Base-by-base conservation (phyloP, 2,113 vertebrate species). In the Corvus hawaiiensis region DNA sequence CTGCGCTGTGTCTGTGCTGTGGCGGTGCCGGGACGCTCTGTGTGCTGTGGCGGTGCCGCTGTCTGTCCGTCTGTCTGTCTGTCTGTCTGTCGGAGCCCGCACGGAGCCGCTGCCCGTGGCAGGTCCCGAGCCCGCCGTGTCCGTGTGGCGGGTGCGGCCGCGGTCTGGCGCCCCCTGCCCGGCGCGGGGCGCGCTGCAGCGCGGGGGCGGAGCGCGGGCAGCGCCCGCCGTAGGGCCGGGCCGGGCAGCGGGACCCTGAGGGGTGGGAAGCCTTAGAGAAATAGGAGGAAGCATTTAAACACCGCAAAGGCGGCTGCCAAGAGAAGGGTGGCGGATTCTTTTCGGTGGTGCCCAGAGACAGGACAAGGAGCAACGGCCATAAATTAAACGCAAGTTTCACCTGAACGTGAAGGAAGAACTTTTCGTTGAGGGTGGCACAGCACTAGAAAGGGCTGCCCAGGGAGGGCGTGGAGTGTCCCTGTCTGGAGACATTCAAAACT, bases 181-280 rank as follows among this genome's bases (percentile, higher is more conserved):
- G 69, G 69, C 69, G 71, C 52, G 69, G 32, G 32, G 64, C 64
- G 43, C 64, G 43, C 22, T n/a, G 64, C 63, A 23, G 62, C 28
- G 33, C 63, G 22, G 63, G 69, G 69, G 71, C 55, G 73, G 73
- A 61, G 73, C 73, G 74, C 74, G 74, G 30, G 75, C 48, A 52
- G 51, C 10, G 37, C 41, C 54, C 43, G 54, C 71, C 39, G 32
- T 41, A 24, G 73, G 58, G 46, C 75, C 37, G 59, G 71, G 54
- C 37, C 74, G 74, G 30, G 75, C 48, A 52, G 51, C 10, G 37
- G 44, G 73, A 2, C 3, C 39, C 39, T 7, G 62, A 16, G 77
- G 41, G 0, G n/a, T 0, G 0, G n/a, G 13, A 17, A 6, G 23
- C 18, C 11, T 3, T 0, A 0, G 10, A 2, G 8, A 3, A 20